A percentile compares a stretch with the other conserved stretches of the same genome.
phyloP scores from a whole-genome alignment of 1,140 invertebrate species.

The Drosophila nigrodunni region DNA sequence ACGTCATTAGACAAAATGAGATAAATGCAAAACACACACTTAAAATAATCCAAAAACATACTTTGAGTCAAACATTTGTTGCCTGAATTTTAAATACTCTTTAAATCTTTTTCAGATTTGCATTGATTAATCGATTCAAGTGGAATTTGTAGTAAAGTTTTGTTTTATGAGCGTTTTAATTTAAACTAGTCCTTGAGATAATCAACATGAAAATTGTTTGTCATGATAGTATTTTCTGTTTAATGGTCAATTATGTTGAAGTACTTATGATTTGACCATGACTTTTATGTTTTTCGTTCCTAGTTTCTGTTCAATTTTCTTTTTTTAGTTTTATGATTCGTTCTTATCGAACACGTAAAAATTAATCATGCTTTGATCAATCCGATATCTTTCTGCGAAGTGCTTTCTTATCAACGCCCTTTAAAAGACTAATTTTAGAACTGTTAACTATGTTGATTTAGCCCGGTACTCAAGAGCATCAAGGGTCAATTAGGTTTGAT shows the following conservation, averaged over 20 bases:
- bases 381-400: neutral
- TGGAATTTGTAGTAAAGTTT: too few relatives aligned
- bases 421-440: neutral
- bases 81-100: neutral
- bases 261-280: neutral
- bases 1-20: slow-evolving; percentile 48
- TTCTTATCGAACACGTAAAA: neutral
- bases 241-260: neutral
- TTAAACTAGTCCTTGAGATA: too few relatives aligned
- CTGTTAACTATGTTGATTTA: neutral
- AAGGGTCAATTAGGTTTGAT: too few relatives aligned
- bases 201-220: too few relatives aligned
- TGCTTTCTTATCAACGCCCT: neutral
- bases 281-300: neutral
- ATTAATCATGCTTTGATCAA: slow-evolving; percentile 1
- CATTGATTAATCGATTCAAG: too few relatives aligned
- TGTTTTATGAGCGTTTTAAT: too few relatives aligned
- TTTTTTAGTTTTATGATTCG: neutral
- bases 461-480: too few relatives aligned
- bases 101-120: neutral
- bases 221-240: too few relatives aligned
- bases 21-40: neutral
- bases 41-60: neutral
- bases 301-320: neutral
- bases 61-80: neutral